phyloP scores from a whole-genome alignment of 2,113 vertebrate genomes.

The Mormoops blainvillei region DNA sequence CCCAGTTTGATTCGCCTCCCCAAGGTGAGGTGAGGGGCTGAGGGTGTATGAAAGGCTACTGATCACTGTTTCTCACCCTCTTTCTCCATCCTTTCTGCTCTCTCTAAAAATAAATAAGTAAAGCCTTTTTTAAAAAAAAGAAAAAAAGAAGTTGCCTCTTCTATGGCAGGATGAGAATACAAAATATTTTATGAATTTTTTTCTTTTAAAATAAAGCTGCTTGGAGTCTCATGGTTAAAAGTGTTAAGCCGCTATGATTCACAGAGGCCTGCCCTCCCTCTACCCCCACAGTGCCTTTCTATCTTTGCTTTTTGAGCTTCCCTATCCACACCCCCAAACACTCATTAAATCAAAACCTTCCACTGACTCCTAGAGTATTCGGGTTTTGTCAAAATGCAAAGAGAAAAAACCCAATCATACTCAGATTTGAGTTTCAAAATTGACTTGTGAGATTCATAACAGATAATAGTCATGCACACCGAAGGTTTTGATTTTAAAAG shows the following conservation, averaged over 20 bases:
- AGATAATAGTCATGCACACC: neutral
- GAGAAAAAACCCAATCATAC: neutral
- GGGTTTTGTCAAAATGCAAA: neutral
- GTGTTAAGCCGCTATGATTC: neutral
- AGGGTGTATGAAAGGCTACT: no score
- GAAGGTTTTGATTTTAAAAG: constrained; percentile 19
- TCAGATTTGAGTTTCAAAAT: neutral
- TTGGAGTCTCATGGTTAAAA: neutral
- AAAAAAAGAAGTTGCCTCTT: neutral
- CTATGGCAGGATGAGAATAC: neutral
- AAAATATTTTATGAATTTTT: neutral
- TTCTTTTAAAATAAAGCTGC: neutral
- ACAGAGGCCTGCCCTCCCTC: neutral
- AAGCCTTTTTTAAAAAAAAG: no score
- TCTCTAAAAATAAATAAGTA: no score
- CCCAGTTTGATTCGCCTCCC: no score
- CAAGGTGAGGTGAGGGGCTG: no score
- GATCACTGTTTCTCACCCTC: no score
- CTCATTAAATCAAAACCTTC: neutral
- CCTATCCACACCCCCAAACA: neutral
- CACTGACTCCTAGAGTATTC: neutral
- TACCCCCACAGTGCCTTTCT: neutral
- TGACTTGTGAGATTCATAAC: neutral
- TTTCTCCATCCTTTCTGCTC: no score
- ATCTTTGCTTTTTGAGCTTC: neutral